Conservation (phyloP, 1,140 invertebrate species). For the Contarinia nasturtii region DNA sequence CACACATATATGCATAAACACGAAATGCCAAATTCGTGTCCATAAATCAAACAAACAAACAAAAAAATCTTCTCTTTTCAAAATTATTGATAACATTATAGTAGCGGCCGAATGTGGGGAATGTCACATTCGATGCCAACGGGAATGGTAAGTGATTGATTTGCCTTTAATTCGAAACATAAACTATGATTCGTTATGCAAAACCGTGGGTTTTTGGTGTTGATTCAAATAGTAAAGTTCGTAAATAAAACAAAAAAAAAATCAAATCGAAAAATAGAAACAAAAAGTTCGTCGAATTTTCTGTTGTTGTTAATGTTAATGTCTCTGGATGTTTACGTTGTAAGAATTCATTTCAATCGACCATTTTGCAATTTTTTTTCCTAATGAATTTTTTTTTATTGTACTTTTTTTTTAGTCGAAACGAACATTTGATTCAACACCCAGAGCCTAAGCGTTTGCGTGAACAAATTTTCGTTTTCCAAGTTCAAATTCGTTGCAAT, state of each 20-base stretch:
- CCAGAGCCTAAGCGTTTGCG: conserved; percentile 10
- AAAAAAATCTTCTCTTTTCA: no score
- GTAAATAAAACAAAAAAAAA: not conserved
- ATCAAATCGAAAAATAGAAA: no score
- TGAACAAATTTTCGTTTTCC: conserved; percentile 2
- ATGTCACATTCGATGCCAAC: conserved; percentile 24
- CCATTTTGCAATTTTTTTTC: conserved; percentile 1
- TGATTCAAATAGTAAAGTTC: conserved; percentile 1
- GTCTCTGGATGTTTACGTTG: conserved; percentile 3
- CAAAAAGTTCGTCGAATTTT: not conserved
- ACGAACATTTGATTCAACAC: conserved; percentile 11
- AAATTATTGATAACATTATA: conserved; percentile 5
- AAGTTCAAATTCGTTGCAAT: conserved; percentile 9
- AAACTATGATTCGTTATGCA: not conserved
- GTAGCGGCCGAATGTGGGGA: conserved; percentile 23
- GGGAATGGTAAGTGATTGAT: conserved; percentile 21
- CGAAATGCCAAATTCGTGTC: no score
- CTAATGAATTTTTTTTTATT: conserved; percentile 7
- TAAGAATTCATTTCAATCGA: conserved; percentile 8
- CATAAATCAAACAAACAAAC: no score
- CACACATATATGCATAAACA: no score
- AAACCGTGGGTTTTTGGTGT: no score
- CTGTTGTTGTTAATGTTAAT: conserved; percentile 3
- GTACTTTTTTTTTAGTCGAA: conserved; percentile 10
- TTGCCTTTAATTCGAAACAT: no score